Evolutionary conservation across 2,113 vertebrate species (phyloP), one percentile per base, ranked within the genome.

Genomic region (Phyllostomus discolor): DNA sequence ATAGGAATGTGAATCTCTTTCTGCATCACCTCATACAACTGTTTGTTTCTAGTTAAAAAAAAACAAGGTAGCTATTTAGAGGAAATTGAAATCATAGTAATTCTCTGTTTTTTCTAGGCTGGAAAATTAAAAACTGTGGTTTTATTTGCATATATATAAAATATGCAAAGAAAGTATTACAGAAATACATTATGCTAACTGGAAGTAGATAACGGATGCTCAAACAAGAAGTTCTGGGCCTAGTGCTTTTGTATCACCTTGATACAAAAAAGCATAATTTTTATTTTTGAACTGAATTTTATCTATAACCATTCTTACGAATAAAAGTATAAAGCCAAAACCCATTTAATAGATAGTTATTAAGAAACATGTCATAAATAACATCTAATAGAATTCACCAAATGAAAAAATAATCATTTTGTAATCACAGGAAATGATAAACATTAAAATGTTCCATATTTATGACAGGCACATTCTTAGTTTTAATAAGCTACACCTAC

Each of bases 11-110:
- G 43, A 26, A 99, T 98, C 90, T 99, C 99, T 97, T 97, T 98
- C 93, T 98, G 98, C 99, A 99, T 99, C 7, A 98, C 98, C 70
- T 99, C 99, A 97, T 99, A 99, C 0, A 99, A 98, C 94, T 99
- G 99, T 97, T 99, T 99, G 97, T 99, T 99, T 97, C 99, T 99
- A 96, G 11, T 96, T 95, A 94, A 97, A 95, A 90, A 87, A 50
- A 50, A 50, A 48, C 48, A 97, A 46, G 33, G 46, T 7, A 91
- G 91, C 10, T n/a, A 59, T 70, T 91, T 79, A 96, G 59, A 90
- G 5, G 10, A 70, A 54, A 78, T 48, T 82, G 24, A 57, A 33
- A 79, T 69, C 66, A 83, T 38, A 85, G 79, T 46, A 54, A 52
- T 72, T 88, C 57, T 54, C 35, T 88, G 76, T 38, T 78, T 88